These are phyloP conservation scores for Gerosis bhagava DNA, from an alignment of 2,888 invertebrate species.

Conservation along the genomic window DNA sequence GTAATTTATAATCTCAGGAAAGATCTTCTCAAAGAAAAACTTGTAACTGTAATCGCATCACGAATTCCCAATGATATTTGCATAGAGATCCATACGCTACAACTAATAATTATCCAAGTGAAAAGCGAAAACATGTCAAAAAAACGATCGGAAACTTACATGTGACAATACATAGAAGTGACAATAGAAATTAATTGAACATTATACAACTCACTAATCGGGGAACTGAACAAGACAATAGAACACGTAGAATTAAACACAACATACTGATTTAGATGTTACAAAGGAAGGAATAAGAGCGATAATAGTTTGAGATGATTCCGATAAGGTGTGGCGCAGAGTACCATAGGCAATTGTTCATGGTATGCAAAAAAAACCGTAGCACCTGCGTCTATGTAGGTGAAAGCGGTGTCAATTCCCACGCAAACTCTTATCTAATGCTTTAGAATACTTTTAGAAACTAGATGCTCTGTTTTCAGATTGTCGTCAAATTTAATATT, in stretches of 20 bases:
- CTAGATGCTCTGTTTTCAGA: slow-evolving; percentile 19
- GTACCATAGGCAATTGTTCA: slow-evolving; percentile 37
- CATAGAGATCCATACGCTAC: slow-evolving; percentile 30
- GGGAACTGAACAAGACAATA: slow-evolving; percentile 26
- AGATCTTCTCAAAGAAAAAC: too few relatives aligned
- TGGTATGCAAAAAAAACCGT: slow-evolving; percentile 45
- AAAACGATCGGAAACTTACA: slow-evolving; percentile 20
- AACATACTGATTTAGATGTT: too few relatives aligned
- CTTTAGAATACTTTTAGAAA: slow-evolving; percentile 38
- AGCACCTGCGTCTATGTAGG: slow-evolving; percentile 40
- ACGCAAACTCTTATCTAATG: slow-evolving; percentile 54
- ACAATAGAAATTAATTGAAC: slow-evolving; percentile 29
- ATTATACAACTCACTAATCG: slow-evolving; percentile 36
- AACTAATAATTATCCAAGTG: slow-evolving; percentile 24
- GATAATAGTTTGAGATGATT: not conserved
- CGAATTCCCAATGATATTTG: slow-evolving; percentile 6
- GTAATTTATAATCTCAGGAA: too few relatives aligned
- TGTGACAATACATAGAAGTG: slow-evolving; percentile 18
- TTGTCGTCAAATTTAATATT: too few relatives aligned
- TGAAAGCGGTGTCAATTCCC: slow-evolving; percentile 51
- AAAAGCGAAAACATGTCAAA: slow-evolving; percentile 38
- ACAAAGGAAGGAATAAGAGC: not conserved
- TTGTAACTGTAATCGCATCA: too few relatives aligned
- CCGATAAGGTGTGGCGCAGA: slow-evolving; percentile 4
- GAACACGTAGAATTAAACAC: slow-evolving; percentile 1